These are phyloP conservation scores for Linurgus olivaceus DNA, from an alignment of 2,797 vertebrate genomes.

Conservation along the genomic window DNA sequence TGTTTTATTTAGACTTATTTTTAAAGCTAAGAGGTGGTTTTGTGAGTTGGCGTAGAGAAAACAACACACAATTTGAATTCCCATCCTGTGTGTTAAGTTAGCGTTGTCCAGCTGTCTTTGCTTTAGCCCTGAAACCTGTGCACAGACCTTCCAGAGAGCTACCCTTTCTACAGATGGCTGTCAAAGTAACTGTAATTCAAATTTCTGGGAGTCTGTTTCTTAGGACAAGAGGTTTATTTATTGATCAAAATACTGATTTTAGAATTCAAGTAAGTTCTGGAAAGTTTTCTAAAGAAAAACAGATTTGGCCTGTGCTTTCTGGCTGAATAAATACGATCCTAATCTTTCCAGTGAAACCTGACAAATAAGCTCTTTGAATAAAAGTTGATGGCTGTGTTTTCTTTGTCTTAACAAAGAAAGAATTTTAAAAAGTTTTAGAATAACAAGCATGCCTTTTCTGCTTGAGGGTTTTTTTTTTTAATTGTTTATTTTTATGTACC, in stretches of 20 bases:
- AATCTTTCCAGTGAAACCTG: not conserved
- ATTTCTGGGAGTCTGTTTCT: not conserved
- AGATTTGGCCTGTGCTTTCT: not conserved
- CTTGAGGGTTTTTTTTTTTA: not conserved
- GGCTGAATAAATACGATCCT: not conserved
- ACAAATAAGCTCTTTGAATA: not conserved
- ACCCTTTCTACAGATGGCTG: not conserved
- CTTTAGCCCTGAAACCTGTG: not conserved
- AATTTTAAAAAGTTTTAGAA: not conserved
- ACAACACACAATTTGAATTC: not conserved
- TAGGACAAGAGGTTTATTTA: not conserved
- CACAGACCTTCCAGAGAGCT: not conserved
- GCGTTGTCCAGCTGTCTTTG: not conserved
- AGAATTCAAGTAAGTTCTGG: not conserved
- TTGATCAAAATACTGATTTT: not conserved
- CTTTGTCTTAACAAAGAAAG: not conserved
- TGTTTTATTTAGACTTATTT: not conserved
- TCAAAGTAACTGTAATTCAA: not conserved
- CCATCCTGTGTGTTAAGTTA: accelerated
- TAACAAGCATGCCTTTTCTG: not conserved
- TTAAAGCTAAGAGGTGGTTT: not conserved
- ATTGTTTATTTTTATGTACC: not conserved
- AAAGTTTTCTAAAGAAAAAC: not conserved
- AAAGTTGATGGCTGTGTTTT: not conserved
- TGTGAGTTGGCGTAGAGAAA: not conserved